Base-by-base conservation (phyloP, 2,888 invertebrate species). In the Gnatocerus cornutus region DNA sequence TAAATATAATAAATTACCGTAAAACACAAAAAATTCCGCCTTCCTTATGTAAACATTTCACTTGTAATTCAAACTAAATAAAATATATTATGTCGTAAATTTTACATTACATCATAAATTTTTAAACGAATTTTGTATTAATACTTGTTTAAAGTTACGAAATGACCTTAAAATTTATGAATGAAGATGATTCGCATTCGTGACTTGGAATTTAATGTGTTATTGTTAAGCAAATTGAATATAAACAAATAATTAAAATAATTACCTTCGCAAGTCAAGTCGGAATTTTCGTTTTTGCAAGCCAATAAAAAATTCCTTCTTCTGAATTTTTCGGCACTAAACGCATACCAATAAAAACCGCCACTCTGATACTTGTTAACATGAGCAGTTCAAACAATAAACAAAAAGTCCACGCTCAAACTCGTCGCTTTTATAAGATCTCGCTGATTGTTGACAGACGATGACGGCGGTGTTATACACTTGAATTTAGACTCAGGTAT, bases 401-500 rank as follows among this genome's bases (percentile, higher is more conserved):
- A 68, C 65, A 68, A 68, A 71, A 61, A 45, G 41, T 63, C 50
- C 29, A 59, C 70, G 39, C 45, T 41, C 27, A 41, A 29, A 46
- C 43, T 43, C 48, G 52, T 41, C 29, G 66, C 67, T 70, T 70
- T 70, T 70, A 70, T 70, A 70, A 62, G 67, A 70, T 67, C 52
- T n/a, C 62, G 67, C 30, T 62, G 66, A 69, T 69, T 69, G 66
- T 66, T 69, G 62, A 65, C 65, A 65, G 12, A 55, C 64, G 45
- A 55, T 56, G 53, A 56, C 65, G 56, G 55, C 45, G 27, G 37
- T 43, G 10, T 21, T 46, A 50, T 37, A 46, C 46, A 65, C 65
- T 65, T 33, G 9, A 48, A 41, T 33, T 46, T 30, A 53, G 8
- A 27, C 21, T 45, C 43, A 64, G 53, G 55, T 64, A 65, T 48